These are phyloP conservation scores for Phalloptychus januarius DNA, from an alignment of 2,797 vertebrate genomes.

Conservation along the genomic window DNA sequence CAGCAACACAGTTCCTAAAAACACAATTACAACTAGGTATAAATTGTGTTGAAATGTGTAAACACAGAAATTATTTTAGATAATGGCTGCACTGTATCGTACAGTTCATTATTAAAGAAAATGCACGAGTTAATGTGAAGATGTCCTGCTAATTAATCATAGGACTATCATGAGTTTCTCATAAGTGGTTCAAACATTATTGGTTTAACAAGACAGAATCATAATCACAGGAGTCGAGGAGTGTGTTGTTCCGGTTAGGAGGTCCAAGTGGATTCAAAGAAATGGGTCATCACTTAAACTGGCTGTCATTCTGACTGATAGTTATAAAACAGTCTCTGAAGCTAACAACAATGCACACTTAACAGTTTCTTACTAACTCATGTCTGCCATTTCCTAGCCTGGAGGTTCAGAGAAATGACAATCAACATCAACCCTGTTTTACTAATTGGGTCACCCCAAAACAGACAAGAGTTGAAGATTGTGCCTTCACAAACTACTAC, in stretches of 20 bases:
- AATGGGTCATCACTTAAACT: neutral
- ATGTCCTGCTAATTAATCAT: neutral
- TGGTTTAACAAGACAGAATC: neutral
- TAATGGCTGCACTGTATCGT: neutral
- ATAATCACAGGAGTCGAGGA: neutral
- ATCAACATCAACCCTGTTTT: neutral
- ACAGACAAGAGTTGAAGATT: too few relatives aligned
- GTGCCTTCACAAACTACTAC: too few relatives aligned
- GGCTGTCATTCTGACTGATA: neutral
- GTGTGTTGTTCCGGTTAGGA: neutral
- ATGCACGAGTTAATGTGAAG: neutral
- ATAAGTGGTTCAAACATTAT: neutral
- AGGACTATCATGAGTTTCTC: neutral
- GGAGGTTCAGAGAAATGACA: neutral
- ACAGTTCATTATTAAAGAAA: neutral
- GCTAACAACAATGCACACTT: neutral
- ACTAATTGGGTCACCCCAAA: neutral
- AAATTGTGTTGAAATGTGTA: neutral
- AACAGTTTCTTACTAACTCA: neutral
- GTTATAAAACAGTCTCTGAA: neutral
- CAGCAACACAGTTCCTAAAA: neutral
- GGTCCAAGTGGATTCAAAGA: neutral
- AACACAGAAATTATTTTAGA: neutral
- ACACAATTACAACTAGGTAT: neutral
- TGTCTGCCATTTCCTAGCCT: neutral